Conservation (phyloP, 2,888 invertebrate species). For the Helicoverpa assulta region DNA sequence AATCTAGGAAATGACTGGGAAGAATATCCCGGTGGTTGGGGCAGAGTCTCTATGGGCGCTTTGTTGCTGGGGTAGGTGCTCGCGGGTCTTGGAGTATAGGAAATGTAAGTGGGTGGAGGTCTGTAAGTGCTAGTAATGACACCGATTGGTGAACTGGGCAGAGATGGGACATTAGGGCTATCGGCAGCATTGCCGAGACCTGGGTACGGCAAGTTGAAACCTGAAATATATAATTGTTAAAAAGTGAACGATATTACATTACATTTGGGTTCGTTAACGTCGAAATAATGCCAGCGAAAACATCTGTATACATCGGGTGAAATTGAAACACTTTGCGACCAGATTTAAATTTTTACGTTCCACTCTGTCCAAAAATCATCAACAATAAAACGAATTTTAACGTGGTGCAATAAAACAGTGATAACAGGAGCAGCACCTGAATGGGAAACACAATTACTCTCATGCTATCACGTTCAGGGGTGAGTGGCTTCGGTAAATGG, state of each 20-base stretch:
- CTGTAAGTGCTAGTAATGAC: conserved; percentile 33
- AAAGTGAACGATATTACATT: neutral
- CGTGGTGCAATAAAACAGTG: conserved; percentile 56
- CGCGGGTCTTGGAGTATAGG: conserved; percentile 34
- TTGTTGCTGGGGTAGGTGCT: conserved; percentile 32
- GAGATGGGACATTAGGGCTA: conserved; percentile 1
- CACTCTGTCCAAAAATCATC: conserved; percentile 29
- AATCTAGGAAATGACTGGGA: neutral
- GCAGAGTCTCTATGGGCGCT: conserved; percentile 19
- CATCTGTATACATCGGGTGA: conserved; percentile 5
- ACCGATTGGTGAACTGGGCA: neutral
- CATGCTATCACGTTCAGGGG: conserved; percentile 66
- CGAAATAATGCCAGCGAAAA: neutral
- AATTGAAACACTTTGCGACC: conserved; percentile 20
- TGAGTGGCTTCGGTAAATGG: conserved; percentile 69
- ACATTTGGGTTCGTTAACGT: neutral
- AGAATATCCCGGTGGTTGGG: conserved; percentile 18
- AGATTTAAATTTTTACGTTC: conserved; percentile 21
- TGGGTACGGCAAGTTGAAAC: conserved; percentile 11
- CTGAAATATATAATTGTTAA: conserved; percentile 18
- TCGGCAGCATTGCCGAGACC: conserved; percentile 1
- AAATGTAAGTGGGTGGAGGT: conserved; percentile 22
- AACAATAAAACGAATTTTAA: conserved; percentile 57
- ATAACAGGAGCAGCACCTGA: conserved; percentile 58
- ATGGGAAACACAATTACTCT: conserved; percentile 64